A percentile compares a stretch with the other conserved stretches of the same genome.
These are phyloP conservation scores for Gonioctena quinquepunctata DNA, from an alignment of 1,140 invertebrate genomes.

Conservation along the genomic window DNA sequence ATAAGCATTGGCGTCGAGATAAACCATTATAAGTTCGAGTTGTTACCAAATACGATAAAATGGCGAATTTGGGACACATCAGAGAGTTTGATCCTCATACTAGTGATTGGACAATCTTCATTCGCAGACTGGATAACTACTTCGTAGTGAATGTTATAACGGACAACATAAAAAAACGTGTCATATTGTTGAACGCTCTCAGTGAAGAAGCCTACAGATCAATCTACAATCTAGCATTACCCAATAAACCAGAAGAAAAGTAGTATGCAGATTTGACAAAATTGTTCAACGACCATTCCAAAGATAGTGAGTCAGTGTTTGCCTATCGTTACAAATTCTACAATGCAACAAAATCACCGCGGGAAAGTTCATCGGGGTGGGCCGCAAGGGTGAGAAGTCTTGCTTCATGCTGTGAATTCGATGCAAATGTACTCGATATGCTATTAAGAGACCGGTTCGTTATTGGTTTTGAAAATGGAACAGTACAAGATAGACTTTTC, in stretches of 20 bases:
- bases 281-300: neutral
- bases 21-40: too few species aligned
- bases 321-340: constrained; percentile 17
- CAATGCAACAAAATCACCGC: neutral
- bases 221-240: neutral
- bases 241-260: neutral
- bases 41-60: too few species aligned
- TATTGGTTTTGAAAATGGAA: constrained; percentile 15
- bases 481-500: constrained; percentile 12
- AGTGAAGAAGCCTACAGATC: neutral
- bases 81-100: too few species aligned
- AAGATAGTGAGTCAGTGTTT: constrained; percentile 14
- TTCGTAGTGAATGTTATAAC: too few species aligned
- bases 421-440: too few species aligned
- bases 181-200: constrained; percentile 5
- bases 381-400: constrained; percentile 17
- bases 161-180: too few species aligned
- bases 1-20: too few species aligned
- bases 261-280: too few species aligned
- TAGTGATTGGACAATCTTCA: too few species aligned
- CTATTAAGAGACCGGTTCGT: constrained; percentile 19
- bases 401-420: constrained; percentile 6
- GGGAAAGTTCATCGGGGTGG: constrained; percentile 11
- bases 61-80: too few species aligned
- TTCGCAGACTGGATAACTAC: too few species aligned